Evolutionary conservation across 2,888 invertebrate species (phyloP).

Genomic region (Ecliptopera silaceata): DNA sequence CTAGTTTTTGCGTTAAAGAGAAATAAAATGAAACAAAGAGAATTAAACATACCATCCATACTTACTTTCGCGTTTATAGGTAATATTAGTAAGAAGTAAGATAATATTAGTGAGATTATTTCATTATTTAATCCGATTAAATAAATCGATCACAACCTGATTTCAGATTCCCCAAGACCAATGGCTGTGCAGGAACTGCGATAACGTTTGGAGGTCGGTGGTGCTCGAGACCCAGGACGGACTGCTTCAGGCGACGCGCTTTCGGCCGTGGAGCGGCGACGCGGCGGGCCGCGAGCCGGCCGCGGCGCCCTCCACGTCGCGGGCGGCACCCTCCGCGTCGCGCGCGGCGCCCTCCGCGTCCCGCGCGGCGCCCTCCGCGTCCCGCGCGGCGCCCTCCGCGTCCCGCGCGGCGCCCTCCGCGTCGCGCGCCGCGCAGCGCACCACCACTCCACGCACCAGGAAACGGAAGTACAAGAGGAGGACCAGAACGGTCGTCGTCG

Average conservation of each 20-base stretch:
- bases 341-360: not conserved
- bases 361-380: not conserved
- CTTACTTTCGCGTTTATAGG: too few species aligned
- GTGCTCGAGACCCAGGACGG: not conserved
- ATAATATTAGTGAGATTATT: too few species aligned
- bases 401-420: slow-evolving; percentile 17
- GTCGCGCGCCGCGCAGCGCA: slow-evolving; percentile 4
- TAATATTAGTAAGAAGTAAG: too few species aligned
- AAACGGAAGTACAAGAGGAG: slow-evolving; percentile 61
- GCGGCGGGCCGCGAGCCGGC: too few species aligned
- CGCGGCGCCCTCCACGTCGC: not conserved
- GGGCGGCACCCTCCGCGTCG: slow-evolving; percentile 7
- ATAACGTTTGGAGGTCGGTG: slow-evolving; percentile 35
- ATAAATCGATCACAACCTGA: not conserved
- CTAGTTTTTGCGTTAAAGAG: too few species aligned
- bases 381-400: not conserved
- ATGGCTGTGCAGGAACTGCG: slow-evolving; percentile 94
- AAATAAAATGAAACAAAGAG: too few species aligned
- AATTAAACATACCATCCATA: too few species aligned
- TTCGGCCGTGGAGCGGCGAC: slow-evolving; percentile 1
- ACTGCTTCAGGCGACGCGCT: slow-evolving; percentile 33
- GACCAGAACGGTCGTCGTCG: slow-evolving; percentile 85
- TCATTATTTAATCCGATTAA: too few species aligned
- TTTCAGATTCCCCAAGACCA: slow-evolving; percentile 88
- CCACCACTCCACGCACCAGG: slow-evolving; percentile 29